phyloP scores from a whole-genome alignment of 2,797 vertebrate genomes.

The Mallotus villosus region DNA sequence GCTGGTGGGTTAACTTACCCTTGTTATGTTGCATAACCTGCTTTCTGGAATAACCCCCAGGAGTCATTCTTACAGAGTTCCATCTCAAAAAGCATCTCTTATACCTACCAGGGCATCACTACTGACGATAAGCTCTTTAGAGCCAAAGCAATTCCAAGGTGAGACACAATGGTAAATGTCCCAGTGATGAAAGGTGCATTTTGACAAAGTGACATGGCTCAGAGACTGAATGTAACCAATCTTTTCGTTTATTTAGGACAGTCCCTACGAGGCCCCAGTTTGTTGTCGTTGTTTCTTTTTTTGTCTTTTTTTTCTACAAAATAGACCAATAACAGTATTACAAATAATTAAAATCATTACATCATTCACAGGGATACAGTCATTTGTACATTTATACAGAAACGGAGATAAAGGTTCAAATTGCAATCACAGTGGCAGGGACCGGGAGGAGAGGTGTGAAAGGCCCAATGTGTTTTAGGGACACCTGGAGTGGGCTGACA shows the following conservation, averaged over 20 bases:
- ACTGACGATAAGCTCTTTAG: too few relatives aligned
- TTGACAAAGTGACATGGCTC: slow-evolving; percentile 6
- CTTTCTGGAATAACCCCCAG: too few relatives aligned
- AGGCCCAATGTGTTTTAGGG: neutral
- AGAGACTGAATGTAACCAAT: slow-evolving; percentile 18
- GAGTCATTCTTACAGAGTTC: neutral
- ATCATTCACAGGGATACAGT: slow-evolving; percentile 66
- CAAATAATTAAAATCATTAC: slow-evolving; percentile 64
- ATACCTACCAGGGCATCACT: too few relatives aligned
- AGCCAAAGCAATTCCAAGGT: too few relatives aligned
- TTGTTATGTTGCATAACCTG: too few relatives aligned
- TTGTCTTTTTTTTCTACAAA: slow-evolving; percentile 59
- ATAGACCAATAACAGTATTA: slow-evolving; percentile 70
- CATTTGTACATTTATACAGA: slow-evolving; percentile 71
- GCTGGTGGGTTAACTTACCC: too few relatives aligned
- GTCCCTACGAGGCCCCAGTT: slow-evolving; percentile 40
- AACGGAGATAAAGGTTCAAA: slow-evolving; percentile 41
- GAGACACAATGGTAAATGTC: too few relatives aligned
- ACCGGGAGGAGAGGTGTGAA: slow-evolving; percentile 30
- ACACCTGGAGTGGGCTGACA: neutral
- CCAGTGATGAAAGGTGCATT: neutral
- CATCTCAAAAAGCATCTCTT: too few relatives aligned
- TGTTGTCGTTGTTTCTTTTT: slow-evolving; percentile 34
- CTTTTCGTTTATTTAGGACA: slow-evolving; percentile 53
- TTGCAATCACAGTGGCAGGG: slow-evolving; percentile 61